These are phyloP conservation scores for Pristiophorus japonicus DNA, from an alignment of 2,113 vertebrate species.

Conservation along the genomic window DNA sequence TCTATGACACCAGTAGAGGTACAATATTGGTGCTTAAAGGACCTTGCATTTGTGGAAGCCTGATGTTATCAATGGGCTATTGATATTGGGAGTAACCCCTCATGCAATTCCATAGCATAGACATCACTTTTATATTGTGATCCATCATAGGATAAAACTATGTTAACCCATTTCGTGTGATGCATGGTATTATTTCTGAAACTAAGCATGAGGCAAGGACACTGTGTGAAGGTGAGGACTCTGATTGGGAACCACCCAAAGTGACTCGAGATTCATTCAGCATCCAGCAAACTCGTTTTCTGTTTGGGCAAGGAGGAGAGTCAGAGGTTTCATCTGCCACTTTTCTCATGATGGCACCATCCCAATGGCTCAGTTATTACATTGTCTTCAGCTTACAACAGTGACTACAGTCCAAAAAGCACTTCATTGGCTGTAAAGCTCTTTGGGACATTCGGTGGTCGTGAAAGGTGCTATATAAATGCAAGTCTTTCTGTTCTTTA, in stretches of 20 bases:
- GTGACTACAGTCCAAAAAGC: too few species aligned
- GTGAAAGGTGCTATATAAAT: too few species aligned
- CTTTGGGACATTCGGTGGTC: too few species aligned
- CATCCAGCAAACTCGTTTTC: neutral
- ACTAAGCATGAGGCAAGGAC: neutral
- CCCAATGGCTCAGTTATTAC: neutral
- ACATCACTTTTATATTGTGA: neutral
- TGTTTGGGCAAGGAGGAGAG: neutral
- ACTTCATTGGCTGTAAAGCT: too few species aligned
- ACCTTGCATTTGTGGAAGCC: neutral
- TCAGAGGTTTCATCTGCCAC: neutral
- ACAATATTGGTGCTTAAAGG: too few species aligned
- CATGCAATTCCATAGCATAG: neutral
- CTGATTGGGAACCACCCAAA: neutral
- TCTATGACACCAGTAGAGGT: too few species aligned
- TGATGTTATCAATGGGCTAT: neutral
- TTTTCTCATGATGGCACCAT: neutral
- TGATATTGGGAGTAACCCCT: neutral
- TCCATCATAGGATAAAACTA: neutral
- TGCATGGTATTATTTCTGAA: too few species aligned
- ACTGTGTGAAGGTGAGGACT: neutral
- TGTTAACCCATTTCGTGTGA: neutral
- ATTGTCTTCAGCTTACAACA: neutral
- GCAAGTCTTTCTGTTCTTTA: too few species aligned
- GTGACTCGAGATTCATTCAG: neutral